These are phyloP conservation scores for Dromaius novaehollandiae DNA, from an alignment of 2,113 vertebrate genomes.

Conservation along the genomic window DNA sequence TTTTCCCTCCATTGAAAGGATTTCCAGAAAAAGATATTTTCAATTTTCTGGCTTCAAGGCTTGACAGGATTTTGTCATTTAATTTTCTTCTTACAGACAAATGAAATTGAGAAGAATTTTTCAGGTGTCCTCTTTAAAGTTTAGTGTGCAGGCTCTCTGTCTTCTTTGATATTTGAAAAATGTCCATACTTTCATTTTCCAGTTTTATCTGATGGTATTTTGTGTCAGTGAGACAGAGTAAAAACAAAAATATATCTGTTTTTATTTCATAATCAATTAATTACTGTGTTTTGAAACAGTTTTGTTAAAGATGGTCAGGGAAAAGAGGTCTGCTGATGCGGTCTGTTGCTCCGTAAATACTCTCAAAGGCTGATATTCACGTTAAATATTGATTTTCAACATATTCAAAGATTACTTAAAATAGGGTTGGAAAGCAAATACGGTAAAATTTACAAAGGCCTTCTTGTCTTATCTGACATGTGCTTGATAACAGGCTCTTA, in stretches of 20 bases:
- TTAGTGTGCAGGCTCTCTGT: neutral
- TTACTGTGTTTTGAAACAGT: neutral
- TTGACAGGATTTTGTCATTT: constrained; percentile 30
- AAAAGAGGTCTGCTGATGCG: neutral
- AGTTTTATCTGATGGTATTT: neutral
- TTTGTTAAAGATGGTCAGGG: neutral
- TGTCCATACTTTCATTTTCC: neutral
- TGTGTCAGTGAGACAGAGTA: neutral
- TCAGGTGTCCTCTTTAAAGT: neutral
- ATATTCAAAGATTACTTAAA: neutral
- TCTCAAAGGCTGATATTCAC: neutral
- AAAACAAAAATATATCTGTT: neutral
- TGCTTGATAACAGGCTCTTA: neutral
- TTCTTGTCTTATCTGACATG: neutral
- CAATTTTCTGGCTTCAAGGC: neutral
- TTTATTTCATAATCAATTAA: neutral
- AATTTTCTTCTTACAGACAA: constrained; percentile 14
- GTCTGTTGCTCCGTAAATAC: neutral
- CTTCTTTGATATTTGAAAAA: neutral
- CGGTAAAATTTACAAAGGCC: neutral
- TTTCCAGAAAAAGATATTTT: neutral
- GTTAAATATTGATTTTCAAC: neutral
- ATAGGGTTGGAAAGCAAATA: neutral
- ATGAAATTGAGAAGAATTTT: neutral
- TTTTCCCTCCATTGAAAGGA: neutral